These are phyloP conservation scores for Acanthurus lineatus DNA, from an alignment of 2,797 vertebrate species.

Conservation along the genomic window DNA sequence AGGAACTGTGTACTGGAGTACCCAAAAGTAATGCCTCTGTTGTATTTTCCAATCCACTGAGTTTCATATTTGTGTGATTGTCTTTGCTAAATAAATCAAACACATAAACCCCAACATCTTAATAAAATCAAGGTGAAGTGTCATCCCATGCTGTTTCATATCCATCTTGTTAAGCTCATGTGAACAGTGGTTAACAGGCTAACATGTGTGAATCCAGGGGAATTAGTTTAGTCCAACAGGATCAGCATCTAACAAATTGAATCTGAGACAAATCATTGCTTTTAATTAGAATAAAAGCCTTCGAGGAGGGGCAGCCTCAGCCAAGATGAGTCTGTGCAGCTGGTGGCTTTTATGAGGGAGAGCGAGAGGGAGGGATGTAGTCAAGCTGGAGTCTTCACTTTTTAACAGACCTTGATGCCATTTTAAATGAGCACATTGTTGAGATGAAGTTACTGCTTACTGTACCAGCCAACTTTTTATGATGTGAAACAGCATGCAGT, in stretches of 20 bases:
- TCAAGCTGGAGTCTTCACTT: slow-evolving; percentile 70
- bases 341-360: slow-evolving; percentile 78
- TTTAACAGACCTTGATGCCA: slow-evolving; percentile 70
- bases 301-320: slow-evolving; percentile 73
- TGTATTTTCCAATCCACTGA: not conserved
- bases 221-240: slow-evolving; percentile 79
- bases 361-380: slow-evolving; percentile 57
- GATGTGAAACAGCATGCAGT: slow-evolving; percentile 2
- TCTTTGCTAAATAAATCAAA: not conserved
- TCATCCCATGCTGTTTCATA: slow-evolving; percentile 15
- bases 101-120: not conserved
- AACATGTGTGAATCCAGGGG: slow-evolving; percentile 65
- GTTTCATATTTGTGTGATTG: not conserved
- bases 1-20: not conserved
- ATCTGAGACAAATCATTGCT: slow-evolving; percentile 89
- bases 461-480: slow-evolving; percentile 49
- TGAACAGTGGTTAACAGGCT: slow-evolving; percentile 70
- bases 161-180: slow-evolving; percentile 39
- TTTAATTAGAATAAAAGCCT: slow-evolving; percentile 95
- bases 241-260: slow-evolving; percentile 86
- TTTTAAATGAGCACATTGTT: slow-evolving; percentile 64
- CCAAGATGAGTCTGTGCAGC: slow-evolving; percentile 53
- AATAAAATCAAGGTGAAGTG: not conserved
- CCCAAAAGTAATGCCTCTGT: too few species aligned
- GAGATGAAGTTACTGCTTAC: slow-evolving; percentile 45